Conservation (phyloP, 2,113 vertebrate genomes). For the Crotalus helleri region DNA sequence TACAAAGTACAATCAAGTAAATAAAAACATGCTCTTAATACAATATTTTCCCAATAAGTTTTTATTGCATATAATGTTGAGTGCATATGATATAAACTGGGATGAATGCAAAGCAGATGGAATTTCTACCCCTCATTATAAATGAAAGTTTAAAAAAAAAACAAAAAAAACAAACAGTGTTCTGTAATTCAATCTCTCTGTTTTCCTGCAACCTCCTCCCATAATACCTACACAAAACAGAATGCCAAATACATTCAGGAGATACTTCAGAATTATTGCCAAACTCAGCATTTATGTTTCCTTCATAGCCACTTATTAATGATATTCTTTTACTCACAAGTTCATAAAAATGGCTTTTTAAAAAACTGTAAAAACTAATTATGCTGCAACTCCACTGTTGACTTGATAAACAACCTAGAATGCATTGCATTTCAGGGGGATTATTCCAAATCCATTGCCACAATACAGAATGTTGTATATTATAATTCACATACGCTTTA, state of each 20-base stretch:
- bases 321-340: neutral
- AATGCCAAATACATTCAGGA: conserved; percentile 57
- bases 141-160: conserved; percentile 57
- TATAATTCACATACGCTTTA: neutral
- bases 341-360: neutral
- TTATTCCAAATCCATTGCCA: neutral
- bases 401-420: neutral
- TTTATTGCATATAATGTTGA: conserved; percentile 31
- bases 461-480: neutral
- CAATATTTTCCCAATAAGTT: conserved; percentile 65
- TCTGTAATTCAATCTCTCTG: conserved; percentile 26
- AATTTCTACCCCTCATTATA: conserved; percentile 68
- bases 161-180: conserved; percentile 30
- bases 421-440: neutral
- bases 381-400: neutral
- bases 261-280: conserved; percentile 58
- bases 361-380: neutral
- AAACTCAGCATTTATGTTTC: conserved; percentile 21
- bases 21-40: conserved; percentile 64
- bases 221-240: conserved; percentile 28
- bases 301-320: conserved; percentile 18
- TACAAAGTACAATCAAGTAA: conserved; percentile 69
- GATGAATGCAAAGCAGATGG: conserved; percentile 75
- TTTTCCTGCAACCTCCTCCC: conserved; percentile 44
- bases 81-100: conserved; percentile 65